A percentile compares a stretch with the other conserved stretches of the same genome.
These are phyloP conservation scores for Labroides dimidiatus DNA, from an alignment of 2,797 vertebrate species.

Conservation along the genomic window DNA sequence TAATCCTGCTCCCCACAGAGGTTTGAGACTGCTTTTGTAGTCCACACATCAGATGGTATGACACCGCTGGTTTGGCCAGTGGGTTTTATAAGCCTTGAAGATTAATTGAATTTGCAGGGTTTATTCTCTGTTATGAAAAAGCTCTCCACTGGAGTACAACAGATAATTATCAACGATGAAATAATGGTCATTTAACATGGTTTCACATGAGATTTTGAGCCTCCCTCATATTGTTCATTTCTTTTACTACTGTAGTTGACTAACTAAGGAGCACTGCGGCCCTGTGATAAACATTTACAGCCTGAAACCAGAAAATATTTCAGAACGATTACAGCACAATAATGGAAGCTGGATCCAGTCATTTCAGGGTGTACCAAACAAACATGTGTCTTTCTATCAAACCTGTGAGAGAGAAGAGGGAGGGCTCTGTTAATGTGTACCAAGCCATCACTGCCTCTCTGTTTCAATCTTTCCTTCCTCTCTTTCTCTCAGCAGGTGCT, in stretches of 20 bases:
- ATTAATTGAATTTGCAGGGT: conserved; percentile 43
- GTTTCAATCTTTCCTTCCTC: conserved; percentile 11
- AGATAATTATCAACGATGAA: neutral
- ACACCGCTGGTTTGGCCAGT: conserved; percentile 21
- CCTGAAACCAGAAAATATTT: neutral
- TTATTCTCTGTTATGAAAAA: conserved; percentile 19
- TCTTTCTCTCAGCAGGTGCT: conserved; percentile 58
- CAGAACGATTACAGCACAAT: neutral
- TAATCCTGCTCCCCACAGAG: conserved; percentile 51
- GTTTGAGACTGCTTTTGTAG: conserved; percentile 49
- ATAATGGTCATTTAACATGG: neutral
- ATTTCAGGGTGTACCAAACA: conserved; percentile 18
- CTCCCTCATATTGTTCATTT: neutral
- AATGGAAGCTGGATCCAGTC: conserved; percentile 19
- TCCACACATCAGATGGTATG: conserved; percentile 41
- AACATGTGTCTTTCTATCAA: conserved; percentile 17
- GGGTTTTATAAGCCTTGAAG: conserved; percentile 26
- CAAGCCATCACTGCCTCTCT: neutral
- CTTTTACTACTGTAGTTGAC: neutral
- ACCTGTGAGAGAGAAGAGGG: conserved; percentile 10
- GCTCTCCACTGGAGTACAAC: neutral
- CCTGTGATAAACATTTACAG: neutral
- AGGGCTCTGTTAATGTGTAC: conserved; percentile 31
- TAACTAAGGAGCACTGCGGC: neutral
- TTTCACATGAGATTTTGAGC: neutral